Evolutionary conservation across 2,797 vertebrate species (phyloP).

Genomic region (Cygnus olor): DNA sequence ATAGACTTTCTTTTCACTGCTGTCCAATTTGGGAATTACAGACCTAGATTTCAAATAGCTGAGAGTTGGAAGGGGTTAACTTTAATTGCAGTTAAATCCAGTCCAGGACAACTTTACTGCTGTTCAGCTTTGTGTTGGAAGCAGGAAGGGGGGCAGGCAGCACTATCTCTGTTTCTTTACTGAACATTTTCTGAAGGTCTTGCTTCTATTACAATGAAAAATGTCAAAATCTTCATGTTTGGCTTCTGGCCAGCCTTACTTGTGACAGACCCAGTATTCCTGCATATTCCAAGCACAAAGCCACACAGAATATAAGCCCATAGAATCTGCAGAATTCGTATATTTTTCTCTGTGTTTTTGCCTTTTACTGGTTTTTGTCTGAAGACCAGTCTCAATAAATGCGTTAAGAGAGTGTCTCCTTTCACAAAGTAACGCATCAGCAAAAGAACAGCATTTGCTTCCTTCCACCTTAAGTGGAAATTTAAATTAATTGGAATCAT

Average conservation of each 20-base stretch:
- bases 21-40: not conserved
- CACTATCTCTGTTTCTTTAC: not conserved
- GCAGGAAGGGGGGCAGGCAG: not conserved
- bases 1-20: not conserved
- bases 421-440: slow-evolving; percentile 40
- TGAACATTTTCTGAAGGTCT: not conserved
- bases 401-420: not conserved
- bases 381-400: slow-evolving; percentile 34
- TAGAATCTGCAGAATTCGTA: not conserved
- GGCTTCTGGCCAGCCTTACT: not conserved
- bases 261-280: not conserved
- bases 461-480: slow-evolving; percentile 26
- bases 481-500: slow-evolving; percentile 55
- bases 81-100: not conserved
- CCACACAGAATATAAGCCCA: not conserved
- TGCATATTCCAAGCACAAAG: not conserved
- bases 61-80: not conserved
- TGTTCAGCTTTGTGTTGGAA: not conserved
- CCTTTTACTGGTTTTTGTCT: not conserved
- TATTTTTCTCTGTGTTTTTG: not conserved
- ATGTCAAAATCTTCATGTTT: not conserved
- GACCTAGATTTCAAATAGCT: not conserved
- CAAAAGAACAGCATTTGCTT: slow-evolving; percentile 36
- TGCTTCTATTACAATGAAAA: not conserved
- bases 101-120: not conserved